These are phyloP conservation scores for Natrix natrix DNA, from an alignment of 2,797 vertebrate genomes.

Conservation along the genomic window DNA sequence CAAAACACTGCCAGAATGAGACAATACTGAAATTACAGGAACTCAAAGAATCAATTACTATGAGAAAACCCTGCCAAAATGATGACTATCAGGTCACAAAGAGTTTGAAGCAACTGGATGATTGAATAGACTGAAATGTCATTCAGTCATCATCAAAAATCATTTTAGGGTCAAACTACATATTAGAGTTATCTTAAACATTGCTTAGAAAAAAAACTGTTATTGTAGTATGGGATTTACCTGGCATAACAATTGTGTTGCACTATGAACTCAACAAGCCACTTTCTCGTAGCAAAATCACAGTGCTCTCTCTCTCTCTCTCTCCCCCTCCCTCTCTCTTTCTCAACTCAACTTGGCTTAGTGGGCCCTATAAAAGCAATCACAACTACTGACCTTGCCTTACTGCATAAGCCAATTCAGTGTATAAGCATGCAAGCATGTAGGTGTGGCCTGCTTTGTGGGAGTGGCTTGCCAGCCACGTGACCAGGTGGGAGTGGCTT, in stretches of 20 bases:
- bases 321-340: neutral
- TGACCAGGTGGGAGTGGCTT: too few relatives aligned
- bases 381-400: neutral
- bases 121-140: neutral
- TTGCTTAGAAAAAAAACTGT: neutral
- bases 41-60: neutral
- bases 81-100: neutral
- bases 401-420: neutral
- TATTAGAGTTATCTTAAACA: neutral
- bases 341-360: neutral
- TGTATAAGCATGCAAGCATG: neutral
- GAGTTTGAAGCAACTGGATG: neutral
- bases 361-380: neutral
- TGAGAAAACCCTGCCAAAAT: neutral
- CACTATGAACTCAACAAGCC: neutral
- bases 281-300: neutral
- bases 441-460: too few relatives aligned
- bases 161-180: neutral
- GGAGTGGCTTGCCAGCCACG: too few relatives aligned
- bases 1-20: neutral
- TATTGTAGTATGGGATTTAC: neutral
- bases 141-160: neutral
- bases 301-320: neutral
- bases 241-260: neutral
- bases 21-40: neutral